Percentiles rank a stretch among this genome's conserved stretches.
Evolutionary conservation across 2,888 invertebrate species (phyloP).

Genomic region (Molorchus minor): DNA sequence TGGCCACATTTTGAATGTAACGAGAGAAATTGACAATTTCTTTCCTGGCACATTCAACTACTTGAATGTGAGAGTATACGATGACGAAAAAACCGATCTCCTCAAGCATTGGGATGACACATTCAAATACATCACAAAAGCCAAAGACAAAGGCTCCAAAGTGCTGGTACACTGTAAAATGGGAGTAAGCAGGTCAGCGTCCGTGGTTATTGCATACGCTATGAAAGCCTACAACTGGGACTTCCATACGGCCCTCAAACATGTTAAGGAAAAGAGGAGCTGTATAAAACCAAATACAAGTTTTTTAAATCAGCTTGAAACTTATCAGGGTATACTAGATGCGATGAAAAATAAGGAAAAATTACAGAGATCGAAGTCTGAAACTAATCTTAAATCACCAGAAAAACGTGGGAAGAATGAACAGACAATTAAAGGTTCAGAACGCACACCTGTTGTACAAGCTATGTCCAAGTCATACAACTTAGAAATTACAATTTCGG

Average conservation of each 20-base stretch:
- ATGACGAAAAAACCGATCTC: conserved; percentile 96
- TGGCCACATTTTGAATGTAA: conserved; percentile 96
- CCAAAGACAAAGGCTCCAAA: conserved; percentile 88
- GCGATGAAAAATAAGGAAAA: conserved; percentile 97
- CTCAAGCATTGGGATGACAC: conserved; percentile 98
- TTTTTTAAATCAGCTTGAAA: conserved; percentile 93
- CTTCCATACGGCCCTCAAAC: conserved; percentile 85
- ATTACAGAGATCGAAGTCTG: conserved; percentile 91
- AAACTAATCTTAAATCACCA: conserved; percentile 85
- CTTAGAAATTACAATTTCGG: conserved; percentile 50
- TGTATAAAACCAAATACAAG: conserved; percentile 97
- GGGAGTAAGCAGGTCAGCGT: conserved; percentile 98
- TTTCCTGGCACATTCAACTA: conserved; percentile 98
- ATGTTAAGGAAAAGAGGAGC: conserved; percentile 89
- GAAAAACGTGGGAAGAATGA: conserved; percentile 61
- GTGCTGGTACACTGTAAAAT: conserved; percentile 99
- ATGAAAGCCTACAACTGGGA: conserved; percentile 98
- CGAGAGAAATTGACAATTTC: conserved; percentile 98
- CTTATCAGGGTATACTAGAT: conserved; percentile 80
- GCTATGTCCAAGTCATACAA: conserved; percentile 60
- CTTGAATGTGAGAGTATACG: conserved; percentile 95
- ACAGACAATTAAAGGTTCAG: conserved; percentile 66
- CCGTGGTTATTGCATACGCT: conserved; percentile 96
- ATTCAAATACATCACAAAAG: conserved; percentile 94
- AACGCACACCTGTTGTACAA: conserved; percentile 71